Conservation (phyloP, 2,113 vertebrate species). For the Oryzias melastigma region DNA sequence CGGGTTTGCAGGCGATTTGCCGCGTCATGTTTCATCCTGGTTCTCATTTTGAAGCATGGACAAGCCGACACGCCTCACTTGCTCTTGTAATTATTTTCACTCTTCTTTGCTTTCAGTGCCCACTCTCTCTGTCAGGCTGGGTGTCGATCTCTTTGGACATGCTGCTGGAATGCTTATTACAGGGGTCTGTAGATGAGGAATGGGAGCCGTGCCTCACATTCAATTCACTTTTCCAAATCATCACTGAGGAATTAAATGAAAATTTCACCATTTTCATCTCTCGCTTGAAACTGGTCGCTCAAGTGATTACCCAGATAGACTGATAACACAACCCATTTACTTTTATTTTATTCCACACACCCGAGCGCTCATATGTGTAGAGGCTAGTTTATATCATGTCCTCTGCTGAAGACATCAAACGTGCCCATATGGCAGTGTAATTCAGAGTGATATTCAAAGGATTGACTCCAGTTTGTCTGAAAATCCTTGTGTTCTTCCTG, state of each 20-base stretch:
- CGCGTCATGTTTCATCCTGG: slow-evolving; percentile 63
- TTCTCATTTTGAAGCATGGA: slow-evolving; percentile 69
- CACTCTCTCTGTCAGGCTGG: slow-evolving; percentile 49
- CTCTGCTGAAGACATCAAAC: slow-evolving; percentile 38
- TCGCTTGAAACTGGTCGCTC: slow-evolving; percentile 46
- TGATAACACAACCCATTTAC: slow-evolving; percentile 44
- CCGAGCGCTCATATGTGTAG: slow-evolving; percentile 30
- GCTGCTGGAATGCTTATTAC: slow-evolving; percentile 48
- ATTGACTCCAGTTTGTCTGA: slow-evolving; percentile 61
- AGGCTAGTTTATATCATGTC: slow-evolving; percentile 29
- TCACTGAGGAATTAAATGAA: slow-evolving; percentile 55
- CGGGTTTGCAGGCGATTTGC: slow-evolving; percentile 49
- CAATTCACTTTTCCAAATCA: slow-evolving; percentile 63
- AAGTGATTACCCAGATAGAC: slow-evolving; percentile 50
- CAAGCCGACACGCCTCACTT: slow-evolving; percentile 66
- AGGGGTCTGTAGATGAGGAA: slow-evolving; percentile 37
- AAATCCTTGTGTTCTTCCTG: slow-evolving; percentile 59
- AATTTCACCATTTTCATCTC: slow-evolving; percentile 55
- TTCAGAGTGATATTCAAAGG: slow-evolving; percentile 49
- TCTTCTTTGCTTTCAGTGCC: slow-evolving; percentile 62
- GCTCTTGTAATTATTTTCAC: slow-evolving; percentile 75
- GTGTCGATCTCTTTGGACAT: slow-evolving; percentile 61
- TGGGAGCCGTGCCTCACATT: slow-evolving; percentile 43
- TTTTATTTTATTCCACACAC: slow-evolving; percentile 38
- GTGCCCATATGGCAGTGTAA: slow-evolving; percentile 40